phyloP scores from a whole-genome alignment of 2,888 invertebrate species.

The Lumbricus terrestris region DNA sequence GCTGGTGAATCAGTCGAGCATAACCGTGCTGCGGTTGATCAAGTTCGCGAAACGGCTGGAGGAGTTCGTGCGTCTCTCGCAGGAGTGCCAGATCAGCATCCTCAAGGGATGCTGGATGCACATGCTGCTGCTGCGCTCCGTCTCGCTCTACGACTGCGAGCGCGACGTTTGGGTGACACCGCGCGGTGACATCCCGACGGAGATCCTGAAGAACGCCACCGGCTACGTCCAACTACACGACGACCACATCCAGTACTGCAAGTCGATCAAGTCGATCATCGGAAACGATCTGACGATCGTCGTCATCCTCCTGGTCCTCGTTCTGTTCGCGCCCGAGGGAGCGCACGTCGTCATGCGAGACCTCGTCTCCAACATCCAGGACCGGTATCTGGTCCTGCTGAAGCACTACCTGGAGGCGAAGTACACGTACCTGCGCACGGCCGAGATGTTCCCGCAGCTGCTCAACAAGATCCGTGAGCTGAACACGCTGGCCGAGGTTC shows the following conservation, averaged over 20 bases:
- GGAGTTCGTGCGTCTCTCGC: constrained; percentile 88
- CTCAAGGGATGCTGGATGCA: constrained; percentile 70
- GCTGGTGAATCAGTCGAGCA: constrained; percentile 69
- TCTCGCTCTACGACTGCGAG: constrained; percentile 85
- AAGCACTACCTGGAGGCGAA: constrained; percentile 57
- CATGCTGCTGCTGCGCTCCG: constrained; percentile 80
- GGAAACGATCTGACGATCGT: constrained; percentile 84
- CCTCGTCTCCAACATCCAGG: constrained; percentile 49
- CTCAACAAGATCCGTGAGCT: constrained; percentile 87
- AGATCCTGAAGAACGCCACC: constrained; percentile 85
- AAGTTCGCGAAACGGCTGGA: constrained; percentile 66
- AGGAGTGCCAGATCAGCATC: constrained; percentile 79
- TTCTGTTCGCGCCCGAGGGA: constrained; percentile 82
- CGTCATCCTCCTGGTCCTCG: constrained; percentile 84
- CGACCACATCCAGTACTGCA: constrained; percentile 53
- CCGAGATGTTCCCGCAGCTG: constrained; percentile 59
- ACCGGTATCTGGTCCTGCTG: constrained; percentile 61
- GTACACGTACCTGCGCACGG: constrained; percentile 47
- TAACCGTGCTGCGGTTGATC: constrained; percentile 78
- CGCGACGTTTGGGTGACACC: constrained; percentile 80
- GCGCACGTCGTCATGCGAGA: constrained; percentile 65
- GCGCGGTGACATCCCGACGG: constrained; percentile 74
- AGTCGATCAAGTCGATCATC: constrained; percentile 58
- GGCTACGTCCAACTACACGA: constrained; percentile 54
- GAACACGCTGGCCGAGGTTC: constrained; percentile 81